These are phyloP conservation scores for Hoplodrina ambigua DNA, from an alignment of 2,888 invertebrate species.

Conservation along the genomic window DNA sequence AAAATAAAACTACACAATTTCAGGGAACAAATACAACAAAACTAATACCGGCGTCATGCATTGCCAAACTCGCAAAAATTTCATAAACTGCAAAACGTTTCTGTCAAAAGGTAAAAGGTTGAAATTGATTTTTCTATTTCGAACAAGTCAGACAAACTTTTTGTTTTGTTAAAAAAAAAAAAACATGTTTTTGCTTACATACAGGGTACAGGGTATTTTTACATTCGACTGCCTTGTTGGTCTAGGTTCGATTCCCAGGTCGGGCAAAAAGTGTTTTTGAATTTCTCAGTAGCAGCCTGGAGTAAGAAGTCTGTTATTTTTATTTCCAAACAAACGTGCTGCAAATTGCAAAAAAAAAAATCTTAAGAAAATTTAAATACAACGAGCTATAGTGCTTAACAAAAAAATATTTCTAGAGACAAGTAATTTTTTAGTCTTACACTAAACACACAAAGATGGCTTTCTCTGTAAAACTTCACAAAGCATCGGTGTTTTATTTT, in stretches of 20 bases:
- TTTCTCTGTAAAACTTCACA: slow-evolving; percentile 20
- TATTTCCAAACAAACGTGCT: too few species aligned
- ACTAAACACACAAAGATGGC: neutral
- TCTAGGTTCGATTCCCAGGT: too few species aligned
- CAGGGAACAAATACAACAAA: slow-evolving; percentile 2
- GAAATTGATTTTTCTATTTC: slow-evolving; percentile 44
- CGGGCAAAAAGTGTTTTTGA: too few species aligned
- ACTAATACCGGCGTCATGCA: neutral
- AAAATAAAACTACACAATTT: neutral
- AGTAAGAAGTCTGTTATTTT: too few species aligned
- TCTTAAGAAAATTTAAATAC: too few species aligned
- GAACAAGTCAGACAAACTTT: slow-evolving; percentile 11
- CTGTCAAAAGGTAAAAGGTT: slow-evolving; percentile 27
- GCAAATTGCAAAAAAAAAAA: too few species aligned
- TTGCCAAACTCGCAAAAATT: slow-evolving; percentile 37
- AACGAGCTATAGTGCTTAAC: too few species aligned
- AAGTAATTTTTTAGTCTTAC: neutral
- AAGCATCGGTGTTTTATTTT: slow-evolving; percentile 15
- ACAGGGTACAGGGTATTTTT: neutral
- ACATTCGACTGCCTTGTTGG: too few species aligned
- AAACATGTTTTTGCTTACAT: neutral
- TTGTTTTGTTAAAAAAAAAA: slow-evolving; percentile 14
- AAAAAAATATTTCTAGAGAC: slow-evolving; percentile 2
- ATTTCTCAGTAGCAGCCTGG: too few species aligned
- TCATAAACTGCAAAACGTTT: slow-evolving; percentile 27